Base-by-base conservation (phyloP, 1,140 invertebrate species). In the Zaprionus vittiger region DNA sequence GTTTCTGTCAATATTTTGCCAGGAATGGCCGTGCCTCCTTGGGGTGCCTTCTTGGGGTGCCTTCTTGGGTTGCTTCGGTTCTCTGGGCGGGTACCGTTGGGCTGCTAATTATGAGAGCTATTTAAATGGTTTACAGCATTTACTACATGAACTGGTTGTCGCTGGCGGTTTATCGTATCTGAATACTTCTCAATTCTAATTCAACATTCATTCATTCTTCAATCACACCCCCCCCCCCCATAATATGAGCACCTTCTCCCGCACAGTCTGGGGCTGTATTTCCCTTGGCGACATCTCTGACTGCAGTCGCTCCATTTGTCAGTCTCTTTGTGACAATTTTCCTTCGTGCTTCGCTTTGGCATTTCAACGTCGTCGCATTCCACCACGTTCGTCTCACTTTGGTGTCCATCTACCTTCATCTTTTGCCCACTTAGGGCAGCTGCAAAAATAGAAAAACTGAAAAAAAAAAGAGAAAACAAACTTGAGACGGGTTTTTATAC, bases 291-390 rank as follows among this genome's bases (percentile, higher is more conserved):
- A 22, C 5, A n/a, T 24, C 6, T 26, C 20, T 9, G 15, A 22
- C 61, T 54, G 47, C 2, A 52, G 12, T 55, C 17, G 12, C 31
- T 14, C 22, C 28, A 31, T 55, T 60, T 54, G 59, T 17, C 56
- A 73, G 47, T 66, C 57, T 73, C 64, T 55, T 61, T 73, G 56
- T 44, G 56, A 28, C 31, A n/a, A 38, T 67, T 54, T 73, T 17
- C 17, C 15, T 15, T 60, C 37, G 17, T 9, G 12, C 31, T 15
- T 38, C 6, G 14, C 26, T 12, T 31, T 31, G 9, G 55, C 26
- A n/a, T 26, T 31, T 70, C 28, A 31, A 20, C 28, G 37, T 47
- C 44, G 9, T 44, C 41, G 14, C 44, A 47, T 49, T 22, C 38
- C 26, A 28, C 24, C 26, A 56, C 54, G 54, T 56, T 26, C 14